These are phyloP conservation scores for Sebastes cheni DNA, from an alignment of 2,797 vertebrate species.

Conservation along the genomic window DNA sequence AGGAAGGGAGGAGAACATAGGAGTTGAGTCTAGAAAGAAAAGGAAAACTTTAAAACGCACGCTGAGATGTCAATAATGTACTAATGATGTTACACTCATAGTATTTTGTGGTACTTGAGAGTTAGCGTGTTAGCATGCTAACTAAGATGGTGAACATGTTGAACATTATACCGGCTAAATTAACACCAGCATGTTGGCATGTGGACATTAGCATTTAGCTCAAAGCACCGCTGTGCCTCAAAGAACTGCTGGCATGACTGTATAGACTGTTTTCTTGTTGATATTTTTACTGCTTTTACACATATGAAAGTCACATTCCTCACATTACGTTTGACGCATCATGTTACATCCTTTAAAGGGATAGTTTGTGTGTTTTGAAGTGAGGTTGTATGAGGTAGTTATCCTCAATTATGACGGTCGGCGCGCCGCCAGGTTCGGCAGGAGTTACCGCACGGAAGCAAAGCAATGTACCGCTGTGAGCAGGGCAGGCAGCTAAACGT, in stretches of 20 bases:
- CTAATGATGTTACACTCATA: neutral
- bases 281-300: neutral
- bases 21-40: neutral
- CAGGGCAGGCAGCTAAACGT: no score
- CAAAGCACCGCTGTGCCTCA: neutral
- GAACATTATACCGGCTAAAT: neutral
- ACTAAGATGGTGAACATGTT: neutral
- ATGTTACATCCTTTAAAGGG: neutral
- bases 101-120: neutral
- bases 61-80: neutral
- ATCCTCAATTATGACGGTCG: no score
- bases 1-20: neutral
- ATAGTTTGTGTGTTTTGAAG: no score
- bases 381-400: no score
- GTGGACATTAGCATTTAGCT: neutral
- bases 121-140: neutral
- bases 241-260: neutral
- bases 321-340: neutral
- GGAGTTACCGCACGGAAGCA: no score
- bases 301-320: neutral
- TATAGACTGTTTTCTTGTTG: neutral
- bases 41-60: slow-evolving; percentile 1
- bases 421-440: no score
- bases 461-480: no score
- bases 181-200: neutral